phyloP scores from a whole-genome alignment of 1,140 invertebrate species.

The Acromyrmex heyeri region DNA sequence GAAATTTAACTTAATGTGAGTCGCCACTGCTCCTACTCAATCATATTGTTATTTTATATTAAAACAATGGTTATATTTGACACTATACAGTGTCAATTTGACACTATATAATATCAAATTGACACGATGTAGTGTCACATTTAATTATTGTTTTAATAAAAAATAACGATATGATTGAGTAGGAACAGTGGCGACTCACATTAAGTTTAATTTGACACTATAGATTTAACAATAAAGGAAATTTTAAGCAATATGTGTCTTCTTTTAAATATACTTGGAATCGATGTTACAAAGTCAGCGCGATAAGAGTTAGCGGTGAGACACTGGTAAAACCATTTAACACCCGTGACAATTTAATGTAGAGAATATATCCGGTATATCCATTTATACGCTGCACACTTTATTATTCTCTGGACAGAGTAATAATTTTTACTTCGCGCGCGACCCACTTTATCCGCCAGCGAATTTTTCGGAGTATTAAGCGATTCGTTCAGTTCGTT shows the following conservation, averaged over 20 bases:
- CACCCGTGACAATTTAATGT: conserved; percentile 59
- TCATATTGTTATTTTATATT: no score
- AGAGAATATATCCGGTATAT: conserved; percentile 42
- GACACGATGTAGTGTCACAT: no score
- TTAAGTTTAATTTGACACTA: no score
- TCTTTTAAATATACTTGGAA: conserved; percentile 10
- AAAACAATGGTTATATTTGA: no score
- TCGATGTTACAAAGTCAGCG: conserved; percentile 21
- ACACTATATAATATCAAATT: no score
- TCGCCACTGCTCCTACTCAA: no score
- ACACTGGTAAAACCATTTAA: conserved; percentile 46
- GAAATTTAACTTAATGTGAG: no score
- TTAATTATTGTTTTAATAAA: no score
- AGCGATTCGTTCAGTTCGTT: background rate
- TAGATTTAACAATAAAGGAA: background rate
- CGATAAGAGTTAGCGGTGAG: conserved; percentile 1
- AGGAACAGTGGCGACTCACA: no score
- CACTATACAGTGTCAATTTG: no score
- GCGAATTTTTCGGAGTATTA: conserved; percentile 32
- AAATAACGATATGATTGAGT: no score
- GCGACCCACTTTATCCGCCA: conserved; percentile 42
- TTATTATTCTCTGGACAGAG: conserved; percentile 46
- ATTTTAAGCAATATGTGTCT: background rate
- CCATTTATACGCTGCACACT: conserved; percentile 45
- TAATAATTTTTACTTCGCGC: conserved; percentile 52